Evolutionary conservation across 2,888 invertebrate species (phyloP).

Genomic region (Sthenelais limicola): DNA sequence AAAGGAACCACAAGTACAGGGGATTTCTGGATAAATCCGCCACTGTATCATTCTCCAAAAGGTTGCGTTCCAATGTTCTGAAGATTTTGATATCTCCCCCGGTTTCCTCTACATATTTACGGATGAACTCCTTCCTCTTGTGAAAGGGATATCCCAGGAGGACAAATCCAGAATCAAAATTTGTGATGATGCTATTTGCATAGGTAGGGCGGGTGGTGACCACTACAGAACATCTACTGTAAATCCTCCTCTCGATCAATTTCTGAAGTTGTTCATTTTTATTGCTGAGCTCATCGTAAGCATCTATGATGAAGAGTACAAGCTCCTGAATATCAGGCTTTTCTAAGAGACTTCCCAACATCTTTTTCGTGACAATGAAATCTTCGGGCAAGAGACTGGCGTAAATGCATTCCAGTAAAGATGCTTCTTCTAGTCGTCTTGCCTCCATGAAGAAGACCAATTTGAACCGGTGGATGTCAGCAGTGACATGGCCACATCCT

Average conservation of each 20-base stretch:
- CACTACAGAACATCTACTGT: conserved; percentile 18
- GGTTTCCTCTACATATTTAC: conserved; percentile 36
- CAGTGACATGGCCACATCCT: background rate
- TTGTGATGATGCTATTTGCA: conserved; percentile 20
- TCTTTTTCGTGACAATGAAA: conserved; percentile 14
- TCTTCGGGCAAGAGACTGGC: conserved; percentile 16
- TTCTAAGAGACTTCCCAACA: background rate
- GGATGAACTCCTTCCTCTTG: conserved; percentile 35
- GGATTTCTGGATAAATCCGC: conserved; percentile 30
- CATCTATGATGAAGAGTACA: conserved; percentile 42
- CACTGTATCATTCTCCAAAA: conserved; percentile 24
- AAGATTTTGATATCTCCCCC: conserved; percentile 10
- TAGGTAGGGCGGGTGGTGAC: conserved; percentile 31
- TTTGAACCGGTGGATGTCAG: conserved; percentile 17
- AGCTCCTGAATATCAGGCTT: conserved; percentile 28
- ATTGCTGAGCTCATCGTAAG: conserved; percentile 29
- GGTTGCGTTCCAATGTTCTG: conserved; percentile 12
- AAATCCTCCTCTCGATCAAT: conserved; percentile 17
- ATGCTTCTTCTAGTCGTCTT: conserved; percentile 5
- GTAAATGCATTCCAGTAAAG: conserved; percentile 24
- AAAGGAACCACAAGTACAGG: conserved; percentile 38
- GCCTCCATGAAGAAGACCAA: conserved; percentile 38
- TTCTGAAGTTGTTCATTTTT: conserved; percentile 17
- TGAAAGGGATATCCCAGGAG: conserved; percentile 19
- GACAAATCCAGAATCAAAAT: conserved; percentile 26